These are phyloP conservation scores for Cloeon dipterum DNA, from an alignment of 2,888 invertebrate species.

Conservation along the genomic window DNA sequence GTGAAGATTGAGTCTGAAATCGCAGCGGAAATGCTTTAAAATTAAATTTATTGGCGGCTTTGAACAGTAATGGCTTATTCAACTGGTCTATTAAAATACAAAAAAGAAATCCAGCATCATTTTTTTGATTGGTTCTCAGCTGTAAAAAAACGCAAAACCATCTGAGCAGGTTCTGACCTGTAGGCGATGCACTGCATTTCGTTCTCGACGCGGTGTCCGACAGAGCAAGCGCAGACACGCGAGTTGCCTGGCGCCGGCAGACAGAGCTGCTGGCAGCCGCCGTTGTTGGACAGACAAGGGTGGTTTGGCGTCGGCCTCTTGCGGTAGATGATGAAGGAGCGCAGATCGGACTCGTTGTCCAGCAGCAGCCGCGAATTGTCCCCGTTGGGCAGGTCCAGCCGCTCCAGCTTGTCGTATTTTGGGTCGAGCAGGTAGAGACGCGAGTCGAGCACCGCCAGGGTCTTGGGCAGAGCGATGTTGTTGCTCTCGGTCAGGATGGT, in stretches of 20 bases:
- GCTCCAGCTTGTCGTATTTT: constrained; percentile 66
- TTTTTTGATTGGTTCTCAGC: too few relatives aligned
- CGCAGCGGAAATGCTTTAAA: too few relatives aligned
- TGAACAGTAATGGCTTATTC: too few relatives aligned
- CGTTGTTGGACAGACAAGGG: constrained; percentile 67
- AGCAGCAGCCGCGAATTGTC: constrained; percentile 49
- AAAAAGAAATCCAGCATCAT: too few relatives aligned
- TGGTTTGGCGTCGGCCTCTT: constrained; percentile 58
- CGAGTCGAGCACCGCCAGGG: constrained; percentile 59
- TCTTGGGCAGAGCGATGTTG: constrained; percentile 53
- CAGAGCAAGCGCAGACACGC: constrained; percentile 67
- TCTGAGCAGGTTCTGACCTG: too few relatives aligned
- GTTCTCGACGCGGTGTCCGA: constrained; percentile 63
- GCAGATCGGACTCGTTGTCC: constrained; percentile 71
- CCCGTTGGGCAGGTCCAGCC: constrained; percentile 59
- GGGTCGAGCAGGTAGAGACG: constrained; percentile 74
- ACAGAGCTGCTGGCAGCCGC: constrained; percentile 88
- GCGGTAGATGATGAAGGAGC: constrained; percentile 68
- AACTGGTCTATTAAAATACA: too few relatives aligned
- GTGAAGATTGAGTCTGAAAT: too few relatives aligned
- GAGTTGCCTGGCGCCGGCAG: constrained; percentile 58
- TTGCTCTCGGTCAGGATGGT: constrained; percentile 41
- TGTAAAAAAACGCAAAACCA: too few relatives aligned
- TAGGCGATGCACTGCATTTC: constrained; percentile 55
- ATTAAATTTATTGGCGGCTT: too few relatives aligned